Conservation (phyloP, 2,113 vertebrate genomes). For the Nycticebus coucang region DNA sequence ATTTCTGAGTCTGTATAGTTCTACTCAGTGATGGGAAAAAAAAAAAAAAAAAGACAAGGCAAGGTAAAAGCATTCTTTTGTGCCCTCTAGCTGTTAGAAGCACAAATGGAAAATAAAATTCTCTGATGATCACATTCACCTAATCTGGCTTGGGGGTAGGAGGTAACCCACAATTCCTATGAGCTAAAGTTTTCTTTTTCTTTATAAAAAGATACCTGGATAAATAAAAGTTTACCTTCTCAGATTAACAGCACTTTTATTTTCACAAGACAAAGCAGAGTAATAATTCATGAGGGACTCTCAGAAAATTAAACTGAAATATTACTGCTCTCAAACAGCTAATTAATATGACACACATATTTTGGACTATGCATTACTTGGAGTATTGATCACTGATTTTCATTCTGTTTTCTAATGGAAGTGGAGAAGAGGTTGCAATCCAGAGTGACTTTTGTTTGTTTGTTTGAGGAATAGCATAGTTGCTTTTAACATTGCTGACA, state of each 20-base stretch:
- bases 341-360: not conserved
- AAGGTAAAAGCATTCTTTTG: constrained; percentile 90
- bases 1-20: constrained; percentile 72
- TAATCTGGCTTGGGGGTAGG: constrained; percentile 67
- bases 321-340: not conserved
- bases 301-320: constrained; percentile 34
- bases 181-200: constrained; percentile 77
- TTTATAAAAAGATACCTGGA: not conserved
- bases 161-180: constrained; percentile 58
- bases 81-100: constrained; percentile 89
- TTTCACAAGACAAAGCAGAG: constrained; percentile 8
- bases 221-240: constrained; percentile 33
- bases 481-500: not conserved
- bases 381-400: not conserved
- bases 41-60: constrained; percentile 22
- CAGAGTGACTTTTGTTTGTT: not conserved
- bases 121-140: constrained; percentile 83
- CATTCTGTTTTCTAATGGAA: not conserved
- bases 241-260: not conserved
- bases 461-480: not conserved
- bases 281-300: constrained; percentile 31
- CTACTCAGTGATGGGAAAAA: constrained; percentile 57
- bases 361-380: not conserved
- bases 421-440: not conserved
- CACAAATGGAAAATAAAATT: constrained; percentile 84